Base-by-base conservation (phyloP, 2,797 vertebrate genomes). In the Potorous gilbertii region DNA sequence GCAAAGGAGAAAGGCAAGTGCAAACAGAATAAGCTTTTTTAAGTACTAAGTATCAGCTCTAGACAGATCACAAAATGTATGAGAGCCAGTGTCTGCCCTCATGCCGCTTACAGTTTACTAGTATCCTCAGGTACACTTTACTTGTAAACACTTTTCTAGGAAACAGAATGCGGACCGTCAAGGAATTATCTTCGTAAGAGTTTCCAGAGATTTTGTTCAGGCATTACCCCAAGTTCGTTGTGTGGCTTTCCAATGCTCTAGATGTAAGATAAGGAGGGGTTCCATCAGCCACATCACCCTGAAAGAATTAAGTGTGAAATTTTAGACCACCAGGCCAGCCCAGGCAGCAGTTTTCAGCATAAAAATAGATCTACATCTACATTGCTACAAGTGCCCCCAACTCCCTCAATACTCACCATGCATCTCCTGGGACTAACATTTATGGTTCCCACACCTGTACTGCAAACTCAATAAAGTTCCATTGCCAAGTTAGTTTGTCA, bases 1-100 rank as follows among this genome's bases (percentile, higher is more conserved):
- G 50, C 94, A 93, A 96, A 94, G 91, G 97, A 97, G 81, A 98
- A 94, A 98, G 97, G 97, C 98, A 90, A 97, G 96, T 94, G 89
- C 55, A 40, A 5, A 11, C 4, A 93, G 55, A n/a, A 90, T 66
- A 55, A 16, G 16, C 34, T 16, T 92, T 94, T 52, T 52, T 52
- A 52, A 52, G 52, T 28, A 87, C 34, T 89, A 93, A 50, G 81
- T 81, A 54, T 93, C 59, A 92, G 56, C 93, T 90, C 55, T 24
- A 94, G 93, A 34, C 12, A 34, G 50, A 54, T 18, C 52, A 46
- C 16, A 74, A 74, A 74, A 74, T 21, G 14, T n/a, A 40, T 6
- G 21, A 0, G 16, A 81, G 66, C 59, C 59, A 66, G 31, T 66
- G 59, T 14, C 13, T 66, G 31, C 66, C n/a, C 21, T 81, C n/a